Conservation (phyloP, 2,113 vertebrate species). For the Eulemur rufifrons region DNA sequence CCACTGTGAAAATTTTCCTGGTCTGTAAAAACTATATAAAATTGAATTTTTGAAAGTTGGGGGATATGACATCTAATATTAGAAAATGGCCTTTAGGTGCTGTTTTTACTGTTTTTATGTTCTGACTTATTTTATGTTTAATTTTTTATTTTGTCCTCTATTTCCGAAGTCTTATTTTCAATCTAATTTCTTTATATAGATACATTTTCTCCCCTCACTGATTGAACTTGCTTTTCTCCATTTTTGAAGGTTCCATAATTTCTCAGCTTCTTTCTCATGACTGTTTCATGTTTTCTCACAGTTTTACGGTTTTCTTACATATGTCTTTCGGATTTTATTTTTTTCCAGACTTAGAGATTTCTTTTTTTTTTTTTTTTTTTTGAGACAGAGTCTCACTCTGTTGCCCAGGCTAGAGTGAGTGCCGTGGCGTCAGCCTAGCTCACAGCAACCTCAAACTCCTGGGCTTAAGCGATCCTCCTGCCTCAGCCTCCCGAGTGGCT, state of each 20-base stretch:
- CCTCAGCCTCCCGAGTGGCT: too few relatives aligned
- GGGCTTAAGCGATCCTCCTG: too few relatives aligned
- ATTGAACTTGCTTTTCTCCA: neutral
- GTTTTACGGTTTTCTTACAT: neutral
- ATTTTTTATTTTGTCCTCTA: neutral
- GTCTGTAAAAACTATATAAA: neutral
- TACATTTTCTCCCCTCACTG: neutral
- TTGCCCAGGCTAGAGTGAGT: too few relatives aligned
- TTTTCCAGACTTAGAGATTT: constrained; percentile 11
- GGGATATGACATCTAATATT: neutral
- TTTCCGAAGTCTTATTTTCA: neutral
- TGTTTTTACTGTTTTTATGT: neutral
- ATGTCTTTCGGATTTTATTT: neutral
- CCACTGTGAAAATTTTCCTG: neutral
- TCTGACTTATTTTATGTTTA: neutral
- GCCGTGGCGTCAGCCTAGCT: too few relatives aligned
- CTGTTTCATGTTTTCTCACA: neutral
- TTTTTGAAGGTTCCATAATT: neutral
- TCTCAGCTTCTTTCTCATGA: neutral
- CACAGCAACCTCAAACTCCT: too few relatives aligned
- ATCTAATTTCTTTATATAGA: neutral
- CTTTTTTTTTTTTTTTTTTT: too few relatives aligned
- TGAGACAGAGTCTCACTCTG: too few relatives aligned
- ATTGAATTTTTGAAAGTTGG: neutral
- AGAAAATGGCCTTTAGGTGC: neutral